Conservation (phyloP, 2,113 vertebrate species). For the Prochilodus magdalenae region DNA sequence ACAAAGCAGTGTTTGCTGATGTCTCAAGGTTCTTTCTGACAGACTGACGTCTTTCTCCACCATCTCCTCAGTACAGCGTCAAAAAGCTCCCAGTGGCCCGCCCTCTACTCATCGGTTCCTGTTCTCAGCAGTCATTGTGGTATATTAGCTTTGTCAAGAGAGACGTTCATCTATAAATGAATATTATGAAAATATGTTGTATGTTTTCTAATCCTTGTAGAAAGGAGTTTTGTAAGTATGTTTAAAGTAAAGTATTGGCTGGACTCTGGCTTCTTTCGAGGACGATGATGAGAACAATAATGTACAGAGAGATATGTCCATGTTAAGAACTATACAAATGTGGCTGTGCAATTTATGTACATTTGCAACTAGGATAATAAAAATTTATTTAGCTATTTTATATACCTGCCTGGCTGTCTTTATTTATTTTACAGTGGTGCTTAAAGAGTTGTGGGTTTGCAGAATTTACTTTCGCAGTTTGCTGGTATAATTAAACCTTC, state of each 20-base stretch:
- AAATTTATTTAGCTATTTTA: constrained; percentile 99
- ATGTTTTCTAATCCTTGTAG: constrained; percentile 97
- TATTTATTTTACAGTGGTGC: not conserved
- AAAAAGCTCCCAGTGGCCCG: constrained; percentile 7
- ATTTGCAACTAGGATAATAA: constrained; percentile 99
- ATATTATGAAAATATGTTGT: constrained; percentile 82
- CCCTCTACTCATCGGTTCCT: constrained; percentile 12
- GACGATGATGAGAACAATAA: constrained; percentile 87
- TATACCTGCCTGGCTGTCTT: constrained; percentile 53
- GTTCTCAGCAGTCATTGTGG: constrained; percentile 68
- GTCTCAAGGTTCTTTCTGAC: constrained; percentile 19
- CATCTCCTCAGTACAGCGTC: constrained; percentile 6
- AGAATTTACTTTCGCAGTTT: too few species aligned
- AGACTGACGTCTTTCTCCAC: constrained; percentile 10
- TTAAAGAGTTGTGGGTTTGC: not conserved
- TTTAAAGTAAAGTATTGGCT: constrained; percentile 89
- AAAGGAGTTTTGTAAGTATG: constrained; percentile 97
- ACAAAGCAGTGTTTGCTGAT: constrained; percentile 3
- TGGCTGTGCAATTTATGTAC: constrained; percentile 99
- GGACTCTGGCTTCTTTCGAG: constrained; percentile 81
- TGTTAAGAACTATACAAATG: constrained; percentile 86
- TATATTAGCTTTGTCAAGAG: constrained; percentile 58
- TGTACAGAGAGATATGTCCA: constrained; percentile 92
- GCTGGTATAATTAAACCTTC: too few species aligned
- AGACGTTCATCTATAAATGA: constrained; percentile 81